A percentile compares a stretch with the other conserved stretches of the same genome.
Conservation (phyloP, 1,140 invertebrate species). For the Nephotettix cincticeps region DNA sequence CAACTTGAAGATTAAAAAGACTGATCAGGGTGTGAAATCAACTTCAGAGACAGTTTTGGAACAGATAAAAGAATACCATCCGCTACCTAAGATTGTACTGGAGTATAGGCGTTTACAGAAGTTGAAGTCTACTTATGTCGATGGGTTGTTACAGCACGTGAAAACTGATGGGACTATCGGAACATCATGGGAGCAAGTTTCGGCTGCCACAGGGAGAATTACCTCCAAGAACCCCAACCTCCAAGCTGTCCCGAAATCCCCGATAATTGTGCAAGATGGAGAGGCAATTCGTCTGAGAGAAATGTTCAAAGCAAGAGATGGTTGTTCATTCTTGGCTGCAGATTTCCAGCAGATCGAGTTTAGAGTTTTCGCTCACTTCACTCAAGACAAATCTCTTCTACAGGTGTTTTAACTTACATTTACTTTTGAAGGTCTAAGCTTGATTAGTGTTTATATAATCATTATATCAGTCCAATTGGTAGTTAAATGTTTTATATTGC, state of each 20-base stretch:
- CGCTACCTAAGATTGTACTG: conserved; percentile 55
- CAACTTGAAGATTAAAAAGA: conserved; percentile 50
- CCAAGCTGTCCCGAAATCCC: conserved; percentile 57
- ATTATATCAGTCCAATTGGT: too few species aligned
- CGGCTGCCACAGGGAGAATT: conserved; percentile 58
- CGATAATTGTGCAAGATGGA: conserved; percentile 44
- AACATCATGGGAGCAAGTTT: conserved; percentile 56
- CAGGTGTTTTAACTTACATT: too few species aligned
- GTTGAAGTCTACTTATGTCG: conserved; percentile 57
- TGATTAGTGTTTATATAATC: too few species aligned
- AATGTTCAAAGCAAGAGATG: conserved; percentile 46
- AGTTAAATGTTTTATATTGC: too few species aligned
- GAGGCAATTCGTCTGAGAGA: conserved; percentile 42
- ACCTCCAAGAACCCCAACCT: conserved; percentile 58
- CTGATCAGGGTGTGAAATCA: conserved; percentile 52
- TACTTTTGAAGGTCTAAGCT: too few species aligned
- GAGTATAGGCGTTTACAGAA: conserved; percentile 56
- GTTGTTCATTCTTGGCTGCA: conserved; percentile 47
- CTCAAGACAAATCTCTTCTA: conserved; percentile 50
- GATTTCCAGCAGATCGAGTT: conserved; percentile 63
- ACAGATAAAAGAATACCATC: conserved; percentile 48
- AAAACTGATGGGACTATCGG: conserved; percentile 47
- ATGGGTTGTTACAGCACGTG: conserved; percentile 43
- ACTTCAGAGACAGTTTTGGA: conserved; percentile 55
- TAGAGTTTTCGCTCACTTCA: conserved; percentile 55